Base-by-base conservation (phyloP, 2,888 invertebrate species). In the Zaprionus lineosus region DNA sequence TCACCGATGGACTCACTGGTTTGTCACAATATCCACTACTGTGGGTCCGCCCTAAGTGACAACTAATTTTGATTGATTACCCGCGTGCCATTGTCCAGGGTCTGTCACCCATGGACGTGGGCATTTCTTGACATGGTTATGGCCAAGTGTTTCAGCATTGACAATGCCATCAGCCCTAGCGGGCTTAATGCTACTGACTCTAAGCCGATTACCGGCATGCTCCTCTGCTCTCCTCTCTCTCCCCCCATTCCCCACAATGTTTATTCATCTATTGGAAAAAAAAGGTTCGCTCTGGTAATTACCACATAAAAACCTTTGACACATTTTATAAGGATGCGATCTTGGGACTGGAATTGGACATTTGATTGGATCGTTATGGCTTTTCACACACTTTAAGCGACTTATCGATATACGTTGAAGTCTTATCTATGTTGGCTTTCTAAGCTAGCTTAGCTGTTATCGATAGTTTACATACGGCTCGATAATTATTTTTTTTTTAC, bases 21-120 rank as follows among this genome's bases (percentile, higher is more conserved):
- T 81, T 81, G 81, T 81, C 81, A 81, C 75, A 81, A 81, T 72
- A 78, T 65, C 64, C 68, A 74, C 73, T 76, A 74, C 71, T 52
- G 59, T 63, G 71, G 14, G 37, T 28, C 14, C 33, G 14, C 44
- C 50, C 60, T 86, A 86, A 87, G 82, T 84, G 79, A 87, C 84
- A 87, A 84, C 86, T 84, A 87, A 87, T 87, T 87, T 87, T 87
- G 87, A 87, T 87, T 87, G 86, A 87, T 87, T 86, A 72, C 69
- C 50, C 40, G 50, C 14, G 14, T 18, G 15, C 24, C 52, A 58
- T 62, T 66, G 52, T 51, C 53, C 37, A 16, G 33, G 18, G 39
- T 39, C 56, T 61, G 58, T 67, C 66, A 66, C 43, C 67, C 48
- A 24, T 12, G 46, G 33, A 43, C 34, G 39, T 41, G 44, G 55